Evolutionary conservation across 2,797 vertebrate genomes (phyloP).

Genomic region (Sebastes diploproa): DNA sequence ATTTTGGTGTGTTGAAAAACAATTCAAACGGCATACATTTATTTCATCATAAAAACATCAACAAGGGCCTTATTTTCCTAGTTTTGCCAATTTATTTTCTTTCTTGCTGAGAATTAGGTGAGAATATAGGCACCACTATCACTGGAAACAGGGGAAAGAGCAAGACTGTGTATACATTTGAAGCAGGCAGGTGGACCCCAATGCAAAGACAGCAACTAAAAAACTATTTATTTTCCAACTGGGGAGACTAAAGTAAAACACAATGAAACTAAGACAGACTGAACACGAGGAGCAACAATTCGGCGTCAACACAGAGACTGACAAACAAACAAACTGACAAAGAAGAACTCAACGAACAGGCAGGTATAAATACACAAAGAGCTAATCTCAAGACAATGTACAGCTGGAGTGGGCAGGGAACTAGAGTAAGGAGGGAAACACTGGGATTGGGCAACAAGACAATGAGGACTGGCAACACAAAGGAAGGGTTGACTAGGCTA

Average conservation of each 20-base stretch:
- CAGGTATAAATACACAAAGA: background rate
- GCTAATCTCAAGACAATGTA: background rate
- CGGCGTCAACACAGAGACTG: background rate
- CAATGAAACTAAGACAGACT: background rate
- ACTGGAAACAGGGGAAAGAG: no score
- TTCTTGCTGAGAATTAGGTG: no score
- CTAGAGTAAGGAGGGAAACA: no score
- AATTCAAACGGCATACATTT: no score
- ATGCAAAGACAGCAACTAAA: background rate
- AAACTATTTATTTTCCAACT: background rate
- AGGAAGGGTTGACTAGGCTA: background rate
- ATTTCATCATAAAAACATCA: no score
- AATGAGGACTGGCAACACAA: background rate
- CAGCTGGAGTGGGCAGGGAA: no score
- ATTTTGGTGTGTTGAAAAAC: no score
- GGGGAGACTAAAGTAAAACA: background rate
- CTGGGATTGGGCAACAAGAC: background rate
- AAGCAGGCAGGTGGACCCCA: background rate
- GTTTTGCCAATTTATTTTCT: no score
- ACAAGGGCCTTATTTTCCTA: no score
- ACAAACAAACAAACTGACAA: background rate
- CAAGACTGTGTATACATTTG: background rate
- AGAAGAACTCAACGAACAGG: background rate
- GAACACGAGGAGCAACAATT: background rate
- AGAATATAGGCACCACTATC: no score